phyloP scores from a whole-genome alignment of 2,113 vertebrate genomes.

The Ciconia boyciana region DNA sequence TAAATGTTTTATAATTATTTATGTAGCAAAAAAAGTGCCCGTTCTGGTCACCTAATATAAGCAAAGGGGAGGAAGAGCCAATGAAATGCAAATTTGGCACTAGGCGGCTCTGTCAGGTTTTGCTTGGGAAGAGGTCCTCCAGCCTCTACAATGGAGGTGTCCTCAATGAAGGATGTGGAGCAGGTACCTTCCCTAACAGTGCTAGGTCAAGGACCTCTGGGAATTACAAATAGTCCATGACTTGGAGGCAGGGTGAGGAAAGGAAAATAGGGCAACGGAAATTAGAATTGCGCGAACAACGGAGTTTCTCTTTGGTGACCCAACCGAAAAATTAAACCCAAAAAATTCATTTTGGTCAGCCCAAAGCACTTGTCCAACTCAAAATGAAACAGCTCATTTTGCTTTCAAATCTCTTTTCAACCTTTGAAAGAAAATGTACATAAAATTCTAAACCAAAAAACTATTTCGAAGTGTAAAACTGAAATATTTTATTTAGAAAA shows the following conservation, averaged over 20 bases:
- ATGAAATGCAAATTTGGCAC: accelerated
- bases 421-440: not conserved
- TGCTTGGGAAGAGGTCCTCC: not conserved
- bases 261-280: not conserved
- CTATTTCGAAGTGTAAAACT: not conserved
- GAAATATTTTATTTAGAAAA: not conserved
- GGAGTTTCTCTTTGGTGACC: not conserved
- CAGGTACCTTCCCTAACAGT: not conserved
- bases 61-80: not conserved
- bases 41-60: not conserved
- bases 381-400: conserved; percentile 12
- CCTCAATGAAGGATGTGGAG: not conserved
- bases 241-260: not conserved
- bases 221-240: not conserved
- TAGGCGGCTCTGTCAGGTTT: not conserved
- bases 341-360: not conserved
- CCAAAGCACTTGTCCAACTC: not conserved
- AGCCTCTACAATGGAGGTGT: not conserved
- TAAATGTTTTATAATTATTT: not conserved
- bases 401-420: not conserved
- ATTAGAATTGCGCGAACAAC: not conserved
- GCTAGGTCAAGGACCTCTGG: accelerated
- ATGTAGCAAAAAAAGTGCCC: not conserved
- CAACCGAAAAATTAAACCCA: not conserved
- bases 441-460: not conserved